Evolutionary conservation across 2,113 vertebrate species (phyloP).

Genomic region (Hiodon alosoides): DNA sequence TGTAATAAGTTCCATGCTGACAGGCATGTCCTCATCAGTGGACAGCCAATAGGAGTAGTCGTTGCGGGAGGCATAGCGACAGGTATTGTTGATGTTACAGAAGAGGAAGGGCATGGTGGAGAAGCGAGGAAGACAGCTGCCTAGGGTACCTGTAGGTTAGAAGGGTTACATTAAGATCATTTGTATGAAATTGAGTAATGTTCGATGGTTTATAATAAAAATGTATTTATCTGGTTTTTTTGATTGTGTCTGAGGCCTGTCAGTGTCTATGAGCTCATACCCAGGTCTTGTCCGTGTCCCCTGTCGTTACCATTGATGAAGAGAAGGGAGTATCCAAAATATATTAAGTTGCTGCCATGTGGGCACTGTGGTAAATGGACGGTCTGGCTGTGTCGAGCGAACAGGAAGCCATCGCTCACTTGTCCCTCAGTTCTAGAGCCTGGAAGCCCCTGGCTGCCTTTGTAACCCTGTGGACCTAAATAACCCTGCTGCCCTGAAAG

Average conservation of each 20-base stretch:
- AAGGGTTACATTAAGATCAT: slow-evolving; percentile 21
- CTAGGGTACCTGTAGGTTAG: slow-evolving; percentile 66
- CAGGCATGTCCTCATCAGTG: slow-evolving; percentile 56
- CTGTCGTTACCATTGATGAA: slow-evolving; percentile 84
- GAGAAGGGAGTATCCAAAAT: slow-evolving; percentile 80
- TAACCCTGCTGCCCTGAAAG: slow-evolving; percentile 59
- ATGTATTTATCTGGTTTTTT: too few species aligned
- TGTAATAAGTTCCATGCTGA: slow-evolving; percentile 58
- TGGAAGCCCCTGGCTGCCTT: slow-evolving; percentile 44
- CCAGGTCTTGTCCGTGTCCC: slow-evolving; percentile 88
- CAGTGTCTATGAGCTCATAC: slow-evolving; percentile 51
- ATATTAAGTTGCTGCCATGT: slow-evolving; percentile 57
- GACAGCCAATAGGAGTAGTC: slow-evolving; percentile 95
- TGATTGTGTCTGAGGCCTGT: too few species aligned
- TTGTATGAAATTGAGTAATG: too few species aligned
- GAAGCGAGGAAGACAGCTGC: slow-evolving; percentile 82
- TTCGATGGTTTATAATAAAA: too few species aligned
- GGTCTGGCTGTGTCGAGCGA: slow-evolving; percentile 80
- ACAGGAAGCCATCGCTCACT: slow-evolving; percentile 66
- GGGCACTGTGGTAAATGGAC: slow-evolving; percentile 67
- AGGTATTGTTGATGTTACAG: slow-evolving; percentile 69
- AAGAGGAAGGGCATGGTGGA: slow-evolving; percentile 89
- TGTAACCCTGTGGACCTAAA: slow-evolving; percentile 56
- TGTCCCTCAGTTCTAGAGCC: slow-evolving; percentile 19
- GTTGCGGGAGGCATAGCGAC: slow-evolving; percentile 82